Base-by-base conservation (phyloP, 2,797 vertebrate genomes). In the Gephyroberyx darwinii region DNA sequence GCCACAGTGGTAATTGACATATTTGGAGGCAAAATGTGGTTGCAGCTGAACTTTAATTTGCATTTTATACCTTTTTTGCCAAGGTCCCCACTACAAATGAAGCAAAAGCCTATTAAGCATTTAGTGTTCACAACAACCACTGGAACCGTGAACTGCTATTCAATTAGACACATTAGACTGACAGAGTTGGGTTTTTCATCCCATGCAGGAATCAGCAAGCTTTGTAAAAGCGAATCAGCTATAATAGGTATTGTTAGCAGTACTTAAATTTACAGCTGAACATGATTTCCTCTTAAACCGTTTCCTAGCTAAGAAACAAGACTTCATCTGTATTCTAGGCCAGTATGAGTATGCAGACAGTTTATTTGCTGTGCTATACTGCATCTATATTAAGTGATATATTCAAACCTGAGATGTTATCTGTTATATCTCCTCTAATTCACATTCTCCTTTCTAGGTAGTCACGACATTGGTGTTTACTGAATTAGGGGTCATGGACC, bases 81-180 rank as follows among this genome's bases (percentile, higher is more conserved):
- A 5, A 48, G 45, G 45, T 47, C 45, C 45, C 45, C n/a, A 47
- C 45, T 16, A 17, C 45, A 17, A 47, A 47, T 17, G n/a, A 41
- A 41, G 10, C 39, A 48, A n/a, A 48, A 17, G 16, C 45, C 17
- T 17, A 48, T n/a, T 48, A 48, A 48, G 16, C n/a, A 48, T 48
- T 48, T 48, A 48, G 45, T 8, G 16, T n/a, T 48, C 16, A 48
- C 22, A 52, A 52, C 8, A 52, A 22, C 13, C 39, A 26, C 12
- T 52, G 50, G 8, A 50, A 50, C 48, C 20, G 48, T 50, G 19
- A 52, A 52, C 50, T 52, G 51, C n/a, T 52, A 26, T 52, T 26
- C 8, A 13, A 22, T 12, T 13, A 17, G 8, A 47, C n/a, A 13
- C 51, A 20, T 52, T 22, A 52, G 51, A 13, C 51, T 26, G 50